A percentile compares a stretch with the other conserved stretches of the same genome.
These are phyloP conservation scores for Cyclophora punctaria DNA, from an alignment of 2,888 invertebrate genomes.

Conservation along the genomic window DNA sequence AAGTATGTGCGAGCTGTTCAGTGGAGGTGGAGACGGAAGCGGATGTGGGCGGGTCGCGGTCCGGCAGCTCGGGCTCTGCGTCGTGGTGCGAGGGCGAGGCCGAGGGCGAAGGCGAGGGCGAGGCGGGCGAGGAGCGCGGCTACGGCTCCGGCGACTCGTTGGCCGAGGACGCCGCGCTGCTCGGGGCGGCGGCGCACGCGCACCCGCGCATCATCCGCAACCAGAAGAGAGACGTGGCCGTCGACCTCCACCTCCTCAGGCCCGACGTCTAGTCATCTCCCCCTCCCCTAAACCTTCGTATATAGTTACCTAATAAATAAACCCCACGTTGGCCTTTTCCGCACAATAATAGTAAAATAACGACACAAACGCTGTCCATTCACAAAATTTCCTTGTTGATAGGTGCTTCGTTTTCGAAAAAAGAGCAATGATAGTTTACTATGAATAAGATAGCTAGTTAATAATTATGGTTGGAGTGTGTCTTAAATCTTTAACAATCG, in stretches of 20 bases:
- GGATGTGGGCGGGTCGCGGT: conserved; percentile 50
- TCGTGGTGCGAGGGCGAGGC: conserved; percentile 72
- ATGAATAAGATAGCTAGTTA: conserved; percentile 28
- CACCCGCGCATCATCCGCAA: conserved; percentile 45
- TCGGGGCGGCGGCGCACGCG: conserved; percentile 44
- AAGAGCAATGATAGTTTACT: conserved; percentile 44
- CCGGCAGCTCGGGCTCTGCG: conserved; percentile 63
- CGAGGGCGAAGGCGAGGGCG: conserved; percentile 59
- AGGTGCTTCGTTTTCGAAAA: conserved; percentile 45
- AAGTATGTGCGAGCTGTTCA: conserved; percentile 63
- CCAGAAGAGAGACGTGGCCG: conserved; percentile 61
- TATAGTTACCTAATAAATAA: conserved; percentile 1
- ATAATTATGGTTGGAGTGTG: conserved; percentile 33
- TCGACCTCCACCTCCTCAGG: conserved; percentile 63
- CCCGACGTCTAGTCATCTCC: conserved; percentile 51
- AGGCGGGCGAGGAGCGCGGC: conserved; percentile 60
- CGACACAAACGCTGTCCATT: conserved; percentile 35
- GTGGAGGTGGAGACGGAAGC: conserved; percentile 66
- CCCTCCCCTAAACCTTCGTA: background rate
- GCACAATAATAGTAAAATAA: conserved; percentile 30
- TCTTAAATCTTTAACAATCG: conserved; percentile 36
- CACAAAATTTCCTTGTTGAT: conserved; percentile 38
- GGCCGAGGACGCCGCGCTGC: conserved; percentile 65
- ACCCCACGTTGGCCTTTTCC: conserved; percentile 22
- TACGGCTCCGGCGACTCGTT: conserved; percentile 72